Base-by-base conservation (phyloP, 92 coral and sea anemone genomes). In the Palythoa grandis region DNA sequence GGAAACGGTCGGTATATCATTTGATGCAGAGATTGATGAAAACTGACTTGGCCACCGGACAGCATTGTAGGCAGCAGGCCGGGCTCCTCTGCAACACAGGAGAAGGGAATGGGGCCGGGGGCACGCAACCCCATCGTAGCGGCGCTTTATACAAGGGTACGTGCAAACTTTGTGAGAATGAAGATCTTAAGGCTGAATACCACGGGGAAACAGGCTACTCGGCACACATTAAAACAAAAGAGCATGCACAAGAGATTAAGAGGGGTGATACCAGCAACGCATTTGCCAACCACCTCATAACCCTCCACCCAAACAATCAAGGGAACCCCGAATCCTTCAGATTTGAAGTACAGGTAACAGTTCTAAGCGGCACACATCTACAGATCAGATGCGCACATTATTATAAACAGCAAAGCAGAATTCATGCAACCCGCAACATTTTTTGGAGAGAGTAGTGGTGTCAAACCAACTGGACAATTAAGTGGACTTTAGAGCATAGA, bases 141-240 rank as follows among this genome's bases (percentile, higher is more conserved):
- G 5, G 68, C 23, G 68, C 22, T 63, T 63, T n/a, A 5, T 56
- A 9, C 9, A 12, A 56, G 61, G 61, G 61, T 56, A 12, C 2
- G 61, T n/a, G 69, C 24, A 63, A 17, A 63, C 29, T 63, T 63
- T 63, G 69, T 63, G 69, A 63, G 69, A 63, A n/a, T 63, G 69
- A 63, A 63, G 35, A 63, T 19, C 22, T 23, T 63, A n/a, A 20
- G 69, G 25, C 29, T n/a, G 69, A 63, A 63, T 63, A 63, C 69
- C 25, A 63, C 10, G 35, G 29, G n/a, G 35, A 63, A 60, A 1
- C 25, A 60, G 67, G 67, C 3, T 56, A 56, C 61, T 56, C 61
- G 61, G 61, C 19, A 56, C 9, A 56, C 61, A 56, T 56, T 65
- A 87, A 24, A 65, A 65, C 35, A 0, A 65, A 65, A 20, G 29